phyloP scores from a whole-genome alignment of 2,888 invertebrate genomes.

The Microplitis deprimator region DNA sequence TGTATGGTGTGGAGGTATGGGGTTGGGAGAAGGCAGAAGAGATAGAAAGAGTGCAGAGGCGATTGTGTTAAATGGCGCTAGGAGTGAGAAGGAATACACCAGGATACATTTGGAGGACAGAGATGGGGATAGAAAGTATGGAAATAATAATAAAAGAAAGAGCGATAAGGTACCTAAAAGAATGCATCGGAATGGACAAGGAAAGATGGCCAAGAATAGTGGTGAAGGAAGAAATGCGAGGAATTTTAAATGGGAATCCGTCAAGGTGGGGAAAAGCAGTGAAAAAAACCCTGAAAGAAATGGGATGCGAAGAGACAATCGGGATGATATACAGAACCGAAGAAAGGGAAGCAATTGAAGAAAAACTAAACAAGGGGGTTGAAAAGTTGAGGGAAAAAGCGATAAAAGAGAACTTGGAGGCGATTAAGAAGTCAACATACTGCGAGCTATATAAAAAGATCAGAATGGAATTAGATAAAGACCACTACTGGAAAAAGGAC shows the following conservation, averaged over 20 bases:
- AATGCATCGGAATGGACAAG: neutral
- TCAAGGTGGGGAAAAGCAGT: conserved; percentile 9
- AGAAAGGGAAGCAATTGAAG: neutral
- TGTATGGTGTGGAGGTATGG: conserved; percentile 15
- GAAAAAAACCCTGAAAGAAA: neutral
- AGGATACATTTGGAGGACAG: conserved; percentile 2
- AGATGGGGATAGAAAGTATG: no score
- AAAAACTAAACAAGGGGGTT: neutral
- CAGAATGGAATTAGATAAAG: neutral
- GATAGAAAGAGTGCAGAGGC: neutral
- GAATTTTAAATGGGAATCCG: neutral
- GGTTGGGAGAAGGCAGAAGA: neutral
- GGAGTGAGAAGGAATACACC: conserved; percentile 25
- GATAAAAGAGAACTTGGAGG: neutral
- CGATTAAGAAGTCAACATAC: conserved; percentile 23
- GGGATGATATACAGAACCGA: no score
- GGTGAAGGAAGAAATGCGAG: conserved; percentile 2
- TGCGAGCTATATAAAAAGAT: conserved; percentile 19
- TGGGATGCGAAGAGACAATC: no score
- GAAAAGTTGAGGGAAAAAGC: neutral
- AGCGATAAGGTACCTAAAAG: no score
- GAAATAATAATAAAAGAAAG: no score
- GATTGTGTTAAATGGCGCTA: conserved; percentile 11
- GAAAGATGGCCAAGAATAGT: conserved; percentile 6
- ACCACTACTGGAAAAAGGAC: conserved; percentile 14